Base-by-base conservation (phyloP, 2,888 invertebrate genomes). In the Loripinus fragilis region DNA sequence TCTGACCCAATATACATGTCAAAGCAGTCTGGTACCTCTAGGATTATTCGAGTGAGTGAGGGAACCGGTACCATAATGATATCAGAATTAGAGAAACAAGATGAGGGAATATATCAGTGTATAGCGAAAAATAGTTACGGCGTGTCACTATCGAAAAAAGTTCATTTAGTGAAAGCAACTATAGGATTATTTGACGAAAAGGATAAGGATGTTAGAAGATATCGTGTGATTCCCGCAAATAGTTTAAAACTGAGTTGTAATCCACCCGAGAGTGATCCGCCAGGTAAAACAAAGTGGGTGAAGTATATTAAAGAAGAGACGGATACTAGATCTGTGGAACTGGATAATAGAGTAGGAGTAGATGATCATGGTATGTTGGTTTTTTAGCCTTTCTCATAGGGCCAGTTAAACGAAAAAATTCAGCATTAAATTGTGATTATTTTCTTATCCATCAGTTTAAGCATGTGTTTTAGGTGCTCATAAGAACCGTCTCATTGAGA, bases 71-170 rank as follows among this genome's bases (percentile, higher is more conserved):
- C 83, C 23, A 77, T 91, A 28, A 33, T 74, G 30, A 74, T 91
- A 28, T 55, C 79, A 5, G 80, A 82, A n/a, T 85, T 90, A 15
- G 64, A 65, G 20, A 83, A 77, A 20, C 98, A 96, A 91, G 98
- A 98, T 94, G 95, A 97, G 78, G 98, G 98, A 17, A 96, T 97
- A 91, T 98, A 98, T 94, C 98, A 98, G 93, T 98, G 98, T 94
- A 97, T 97, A 93, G 98, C 98, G 0, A 95, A 96, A 91, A 99
- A 99, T 94, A 97, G 97, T 91, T 97, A 97, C 95, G 99, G 99
- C 74, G 96, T 95, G 10, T 98, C 99, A 52, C 97, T 98, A 1
- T 98, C 98, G 10, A 98, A 98, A 94, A 97, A 97, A 0, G 98
- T 98, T n/a, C 97, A 97, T 92, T 96, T 99, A 55, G 95, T 97